Conservation (phyloP, 2,113 vertebrate species). For the Neofelis nebulosa region DNA sequence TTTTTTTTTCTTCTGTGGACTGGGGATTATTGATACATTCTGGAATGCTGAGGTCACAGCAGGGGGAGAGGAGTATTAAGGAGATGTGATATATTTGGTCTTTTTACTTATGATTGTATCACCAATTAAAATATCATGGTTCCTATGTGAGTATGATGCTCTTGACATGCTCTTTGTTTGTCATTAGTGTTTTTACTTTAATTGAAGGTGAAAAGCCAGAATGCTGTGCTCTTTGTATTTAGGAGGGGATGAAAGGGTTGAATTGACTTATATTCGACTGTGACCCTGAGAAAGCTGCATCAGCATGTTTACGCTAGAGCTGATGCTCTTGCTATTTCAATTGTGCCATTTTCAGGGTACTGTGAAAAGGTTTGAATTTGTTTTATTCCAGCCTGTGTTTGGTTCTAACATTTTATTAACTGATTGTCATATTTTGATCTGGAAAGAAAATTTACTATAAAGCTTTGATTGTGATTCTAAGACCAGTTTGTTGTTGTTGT, state of each 20-base stretch:
- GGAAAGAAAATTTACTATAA: neutral
- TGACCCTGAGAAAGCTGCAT: neutral
- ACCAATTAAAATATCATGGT: neutral
- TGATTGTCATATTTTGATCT: conserved; percentile 44
- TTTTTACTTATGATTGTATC: neutral
- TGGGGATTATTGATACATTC: neutral
- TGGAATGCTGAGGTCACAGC: neutral
- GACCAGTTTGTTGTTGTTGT: neutral
- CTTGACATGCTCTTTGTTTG: neutral
- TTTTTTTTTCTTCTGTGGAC: neutral
- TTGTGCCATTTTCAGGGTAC: neutral
- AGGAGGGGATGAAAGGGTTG: neutral
- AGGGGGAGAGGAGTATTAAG: neutral
- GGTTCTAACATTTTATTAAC: conserved; percentile 19
- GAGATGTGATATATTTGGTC: neutral
- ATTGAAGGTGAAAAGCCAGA: neutral
- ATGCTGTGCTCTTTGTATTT: neutral
- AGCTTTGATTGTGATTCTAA: conserved; percentile 39
- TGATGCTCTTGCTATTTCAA: neutral
- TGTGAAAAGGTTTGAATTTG: neutral
- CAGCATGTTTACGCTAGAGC: neutral
- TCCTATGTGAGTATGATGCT: neutral
- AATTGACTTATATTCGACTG: neutral
- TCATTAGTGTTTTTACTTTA: neutral
- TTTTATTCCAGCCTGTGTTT: neutral